These are phyloP conservation scores for Phalacrocorax carbo DNA, from an alignment of 2,113 vertebrate genomes.

Conservation along the genomic window DNA sequence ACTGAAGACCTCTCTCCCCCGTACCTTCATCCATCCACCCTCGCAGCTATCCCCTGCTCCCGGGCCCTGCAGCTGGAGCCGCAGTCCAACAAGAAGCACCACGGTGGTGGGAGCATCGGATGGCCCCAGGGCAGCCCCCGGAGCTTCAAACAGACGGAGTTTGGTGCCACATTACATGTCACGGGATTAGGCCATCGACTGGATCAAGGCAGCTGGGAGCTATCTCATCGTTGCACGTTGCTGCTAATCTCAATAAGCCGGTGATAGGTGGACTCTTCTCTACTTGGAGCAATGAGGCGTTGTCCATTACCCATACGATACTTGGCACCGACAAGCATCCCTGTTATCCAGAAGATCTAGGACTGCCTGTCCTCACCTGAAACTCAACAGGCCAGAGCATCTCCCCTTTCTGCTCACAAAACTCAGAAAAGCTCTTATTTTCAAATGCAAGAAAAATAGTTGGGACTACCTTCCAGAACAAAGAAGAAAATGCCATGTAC, in stretches of 20 bases:
- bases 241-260: accelerated
- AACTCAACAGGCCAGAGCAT: neutral
- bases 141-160: neutral
- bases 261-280: neutral
- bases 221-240: accelerated
- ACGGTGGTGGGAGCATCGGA: accelerated
- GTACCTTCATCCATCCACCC: neutral
- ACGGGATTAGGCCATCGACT: accelerated
- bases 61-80: neutral
- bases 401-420: neutral
- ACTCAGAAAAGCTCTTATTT: neutral
- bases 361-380: neutral
- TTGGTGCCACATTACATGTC: neutral
- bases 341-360: neutral
- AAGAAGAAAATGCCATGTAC: accelerated
- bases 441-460: neutral
- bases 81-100: neutral
- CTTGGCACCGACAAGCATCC: neutral
- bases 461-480: neutral
- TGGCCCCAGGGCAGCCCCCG: neutral
- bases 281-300: neutral
- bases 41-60: neutral
- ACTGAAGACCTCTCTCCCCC: neutral
- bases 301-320: neutral
- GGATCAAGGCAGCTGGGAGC: neutral